Conservation (phyloP, 2,113 vertebrate species). For the Rhegmatorhina hoffmannsi region DNA sequence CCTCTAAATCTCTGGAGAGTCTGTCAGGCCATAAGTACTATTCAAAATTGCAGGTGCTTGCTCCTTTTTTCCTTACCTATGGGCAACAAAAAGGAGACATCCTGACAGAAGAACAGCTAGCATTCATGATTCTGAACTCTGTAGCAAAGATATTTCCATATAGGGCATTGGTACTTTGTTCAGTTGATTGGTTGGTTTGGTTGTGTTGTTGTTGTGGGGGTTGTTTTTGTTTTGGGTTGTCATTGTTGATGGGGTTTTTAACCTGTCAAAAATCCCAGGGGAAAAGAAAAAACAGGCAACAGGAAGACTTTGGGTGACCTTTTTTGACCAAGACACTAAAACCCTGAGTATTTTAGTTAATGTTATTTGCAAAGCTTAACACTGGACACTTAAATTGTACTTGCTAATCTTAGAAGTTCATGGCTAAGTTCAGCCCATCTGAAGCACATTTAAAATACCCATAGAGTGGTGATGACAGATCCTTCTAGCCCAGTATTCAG, state of each 20-base stretch:
- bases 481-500: not conserved
- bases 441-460: not conserved
- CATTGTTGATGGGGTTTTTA: not conserved
- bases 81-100: not conserved
- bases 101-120: not conserved
- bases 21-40: not conserved
- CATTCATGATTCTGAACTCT: not conserved
- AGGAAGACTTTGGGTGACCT: slow-evolving; percentile 80
- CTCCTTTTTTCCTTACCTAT: not conserved
- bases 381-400: not conserved
- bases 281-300: slow-evolving; percentile 85
- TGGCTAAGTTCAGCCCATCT: not conserved
- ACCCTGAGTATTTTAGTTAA: not conserved
- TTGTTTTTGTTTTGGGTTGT: not conserved
- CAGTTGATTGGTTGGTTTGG: not conserved
- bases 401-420: not conserved
- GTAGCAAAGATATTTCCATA: not conserved
- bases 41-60: not conserved
- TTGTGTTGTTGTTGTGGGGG: not conserved
- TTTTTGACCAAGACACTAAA: slow-evolving; percentile 75
- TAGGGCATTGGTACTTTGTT: not conserved
- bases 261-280: slow-evolving; percentile 84
- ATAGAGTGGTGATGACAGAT: not conserved
- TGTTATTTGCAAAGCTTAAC: not conserved
- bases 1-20: not conserved